Evolutionary conservation across 2,888 invertebrate species (phyloP), one percentile per base, ranked within the genome.

Genomic region (Pammene fasciana): DNA sequence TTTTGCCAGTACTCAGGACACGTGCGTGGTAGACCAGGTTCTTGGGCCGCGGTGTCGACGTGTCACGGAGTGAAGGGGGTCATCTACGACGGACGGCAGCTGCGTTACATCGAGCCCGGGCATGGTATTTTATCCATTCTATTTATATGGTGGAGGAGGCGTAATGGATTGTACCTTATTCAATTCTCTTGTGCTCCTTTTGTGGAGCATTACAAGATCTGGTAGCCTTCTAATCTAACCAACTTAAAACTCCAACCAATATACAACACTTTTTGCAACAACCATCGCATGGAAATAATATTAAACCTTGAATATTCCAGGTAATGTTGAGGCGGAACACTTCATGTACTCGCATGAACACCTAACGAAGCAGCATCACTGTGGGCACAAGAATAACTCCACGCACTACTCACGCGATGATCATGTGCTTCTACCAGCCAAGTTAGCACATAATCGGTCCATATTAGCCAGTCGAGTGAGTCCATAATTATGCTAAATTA

Each of bases 41-140:
- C 97, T 6, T 96, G 96, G 95, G 97, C 94, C 65, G 97, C 97
- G 0, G 83, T 98, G 61, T 97, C 98, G 60, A 97, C 97, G 5
- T 98, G 98, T 83, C 88, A 94, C 65, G 96, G 96, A 57, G 86
- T 95, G 52, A 94, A 95, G 65, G 98, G 98, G 8, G 94, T 97
- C 71, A 94, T 98, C 72, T 96, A 94, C 84, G 97, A 97, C 83
- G 97, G 97, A 38, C 83, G 93, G 72, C 94, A 94, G 71, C 94
- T 96, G 86, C 95, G 95, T 84, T 96, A 97, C 84, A 94, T 98
- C 67, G 87, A 92, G 68, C 92, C 92, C 0, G 86, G 84, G 34
- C 75, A 85, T 82, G 89, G 89, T 89, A 41, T 26, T 41, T 83
- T 50, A 48, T 16, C 26, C 4, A 26, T 26, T 26, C 26, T 26